phyloP scores from a whole-genome alignment of 1,140 invertebrate species.

The Phortica variegata region DNA sequence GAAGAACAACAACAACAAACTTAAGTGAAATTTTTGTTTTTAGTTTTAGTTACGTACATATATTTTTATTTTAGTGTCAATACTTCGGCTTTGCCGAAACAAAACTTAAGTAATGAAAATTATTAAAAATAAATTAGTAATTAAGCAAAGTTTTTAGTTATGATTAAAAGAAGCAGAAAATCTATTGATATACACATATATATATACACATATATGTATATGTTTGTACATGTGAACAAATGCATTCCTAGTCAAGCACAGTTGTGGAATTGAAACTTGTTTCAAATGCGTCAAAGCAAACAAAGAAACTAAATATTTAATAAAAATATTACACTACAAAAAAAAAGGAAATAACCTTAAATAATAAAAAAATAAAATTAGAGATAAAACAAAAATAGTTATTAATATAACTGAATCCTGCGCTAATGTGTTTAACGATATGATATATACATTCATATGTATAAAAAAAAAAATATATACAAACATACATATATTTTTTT shows the following conservation, averaged over 20 bases:
- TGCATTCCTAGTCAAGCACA: slow-evolving; percentile 52
- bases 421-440: too few relatives aligned
- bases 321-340: neutral
- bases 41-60: neutral
- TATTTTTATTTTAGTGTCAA: slow-evolving; percentile 5
- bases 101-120: slow-evolving; percentile 10
- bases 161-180: neutral
- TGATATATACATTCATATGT: neutral
- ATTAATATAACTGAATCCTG: too few relatives aligned
- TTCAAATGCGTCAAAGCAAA: neutral
- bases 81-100: slow-evolving; percentile 31
- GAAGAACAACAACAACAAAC: too few relatives aligned
- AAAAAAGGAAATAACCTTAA: neutral
- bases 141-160: neutral
- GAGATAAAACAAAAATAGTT: too few relatives aligned
- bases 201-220: slow-evolving; percentile 8
- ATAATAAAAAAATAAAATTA: too few relatives aligned
- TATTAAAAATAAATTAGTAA: neutral
- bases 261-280: slow-evolving; percentile 49
- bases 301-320: neutral
- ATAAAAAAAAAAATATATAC: neutral
- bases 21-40: too few relatives aligned
- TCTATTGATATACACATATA: neutral
- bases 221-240: slow-evolving; percentile 15
- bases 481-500: neutral